These are phyloP conservation scores for Cantharis rufa DNA, from an alignment of 2,888 invertebrate species.

Conservation along the genomic window DNA sequence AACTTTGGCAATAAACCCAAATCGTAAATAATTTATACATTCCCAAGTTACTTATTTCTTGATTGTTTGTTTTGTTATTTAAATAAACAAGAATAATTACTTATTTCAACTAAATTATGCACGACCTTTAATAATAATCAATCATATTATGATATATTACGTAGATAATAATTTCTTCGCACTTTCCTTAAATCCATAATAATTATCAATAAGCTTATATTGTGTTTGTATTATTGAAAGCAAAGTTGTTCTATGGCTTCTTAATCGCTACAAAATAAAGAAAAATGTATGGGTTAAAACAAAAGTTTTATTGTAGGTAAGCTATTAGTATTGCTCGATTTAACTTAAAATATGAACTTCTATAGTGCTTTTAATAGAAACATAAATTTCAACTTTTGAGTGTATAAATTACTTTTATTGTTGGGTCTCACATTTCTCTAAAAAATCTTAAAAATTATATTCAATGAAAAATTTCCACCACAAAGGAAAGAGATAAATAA, in stretches of 20 bases:
- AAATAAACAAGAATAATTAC: not conserved
- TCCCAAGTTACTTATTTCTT: not conserved
- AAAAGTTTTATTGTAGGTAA: not conserved
- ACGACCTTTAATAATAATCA: not conserved
- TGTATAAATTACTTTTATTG: not conserved
- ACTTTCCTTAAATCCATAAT: not conserved
- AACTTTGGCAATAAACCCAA: slow-evolving; percentile 9
- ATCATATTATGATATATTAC: too few species aligned
- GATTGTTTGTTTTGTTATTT: not conserved
- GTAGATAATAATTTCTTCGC: not conserved
- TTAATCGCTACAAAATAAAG: not conserved
- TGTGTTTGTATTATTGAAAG: not conserved
- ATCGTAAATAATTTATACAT: not conserved
- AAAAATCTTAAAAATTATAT: not conserved
- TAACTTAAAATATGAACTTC: not conserved
- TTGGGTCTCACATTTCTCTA: not conserved
- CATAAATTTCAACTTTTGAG: not conserved
- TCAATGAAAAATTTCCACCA: not conserved
- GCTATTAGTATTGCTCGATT: not conserved
- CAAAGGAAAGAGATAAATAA: not conserved
- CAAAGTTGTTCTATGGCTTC: not conserved
- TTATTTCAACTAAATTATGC: not conserved
- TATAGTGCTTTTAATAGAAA: not conserved
- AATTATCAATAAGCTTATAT: not conserved
- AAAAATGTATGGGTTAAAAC: not conserved